Evolutionary conservation across 92 coral and sea anemone genomes (phyloP), one percentile per base, ranked within the genome.

Genomic region (Palythoa caribaeorum): DNA sequence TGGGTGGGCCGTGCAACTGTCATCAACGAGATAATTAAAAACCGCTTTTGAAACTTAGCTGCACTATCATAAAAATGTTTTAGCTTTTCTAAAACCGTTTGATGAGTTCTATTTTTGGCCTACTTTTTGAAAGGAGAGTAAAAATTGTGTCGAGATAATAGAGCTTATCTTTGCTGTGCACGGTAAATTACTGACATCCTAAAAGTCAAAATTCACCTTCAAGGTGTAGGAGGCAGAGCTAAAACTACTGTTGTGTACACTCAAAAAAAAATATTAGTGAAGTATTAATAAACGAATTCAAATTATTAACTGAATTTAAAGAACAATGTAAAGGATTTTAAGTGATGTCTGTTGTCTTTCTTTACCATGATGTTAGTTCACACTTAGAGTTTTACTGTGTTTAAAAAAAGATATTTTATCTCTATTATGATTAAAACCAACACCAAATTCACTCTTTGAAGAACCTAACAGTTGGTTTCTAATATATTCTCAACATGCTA

Each of bases 1-100:
- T 50, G 74, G 54, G 63, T 65, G 75, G 57, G 86, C 86, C 6
- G 75, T 5, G 60, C 86, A 63, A 81, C 21, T 81, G 59, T 60
- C 54, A 63, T 19, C 39, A 11, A 16, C 17, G 15, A 80, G 50
- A 9, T 59, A 80, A 80, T n/a, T 39, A 20, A 39, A 28, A 80
- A 60, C 7, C 16, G 10, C 50, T 39, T 80, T 9, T 14, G 19
- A 39, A 38, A 59, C 16, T 28, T 28, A 28, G 28, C 28, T 28
- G 16, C 3, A 1, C 15, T 1, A 28, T 19, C 1, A 16, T 10
- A 6, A 1, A 63, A 63, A 60, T 12, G 11, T 20, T 39, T 10
- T 17, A n/a, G 9, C 53, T 17, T 57, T 10, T 17, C 16, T 16
- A 76, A 48, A 13, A 10, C 12, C 21, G 6, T 4, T 38, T 20